Evolutionary conservation across 2,888 invertebrate species (phyloP), one percentile per base, ranked within the genome.

Genomic region (Diaprepes abbreviatus): DNA sequence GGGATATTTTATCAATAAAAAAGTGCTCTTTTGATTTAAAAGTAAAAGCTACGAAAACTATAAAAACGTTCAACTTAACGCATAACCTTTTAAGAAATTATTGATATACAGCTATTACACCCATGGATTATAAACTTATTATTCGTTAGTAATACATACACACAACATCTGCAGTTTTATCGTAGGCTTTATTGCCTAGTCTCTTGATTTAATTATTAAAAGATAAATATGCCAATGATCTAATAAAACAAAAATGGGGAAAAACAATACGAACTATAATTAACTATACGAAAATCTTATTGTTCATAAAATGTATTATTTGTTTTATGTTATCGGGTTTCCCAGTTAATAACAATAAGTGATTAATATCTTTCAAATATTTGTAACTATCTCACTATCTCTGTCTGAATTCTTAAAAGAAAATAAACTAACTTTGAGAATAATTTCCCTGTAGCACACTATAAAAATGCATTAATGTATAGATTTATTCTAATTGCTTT

Each of bases 151-250:
- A 3, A 28, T 14, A 50, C n/a, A n/a, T n/a, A n/a, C n/a, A n/a
- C 14, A 28, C 48, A 50, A 50, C 48, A 50, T 50, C 48, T 50
- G 48, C 16, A 24, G 7, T 50, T 28, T 28, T 14, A 50, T 12
- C 24, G 45, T 50, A 50, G 48, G 48, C 14, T 28, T 31, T 9
- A 28, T 16, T 50, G 14, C 2, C 16, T 43, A 28, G 28, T 28
- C 6, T 28, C 12, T 19, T 3, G 24, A 45, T 24, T 50, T 12
- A 24, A 45, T 45, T 17, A 24, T 12, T 28, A 7, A 50, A 12
- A 14, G 7, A 50, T 50, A 50, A 50, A 50, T 50, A 50, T 9
- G n/a, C 14, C 14, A 28, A 50, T 28, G 28, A 45, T 45, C 24
- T 7, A 50, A 50, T 50, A 12, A 7, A 7, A 16, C 14, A 50